Evolutionary conservation across 2,888 invertebrate genomes (phyloP).

Genomic region (Agriopis leucophaearia): DNA sequence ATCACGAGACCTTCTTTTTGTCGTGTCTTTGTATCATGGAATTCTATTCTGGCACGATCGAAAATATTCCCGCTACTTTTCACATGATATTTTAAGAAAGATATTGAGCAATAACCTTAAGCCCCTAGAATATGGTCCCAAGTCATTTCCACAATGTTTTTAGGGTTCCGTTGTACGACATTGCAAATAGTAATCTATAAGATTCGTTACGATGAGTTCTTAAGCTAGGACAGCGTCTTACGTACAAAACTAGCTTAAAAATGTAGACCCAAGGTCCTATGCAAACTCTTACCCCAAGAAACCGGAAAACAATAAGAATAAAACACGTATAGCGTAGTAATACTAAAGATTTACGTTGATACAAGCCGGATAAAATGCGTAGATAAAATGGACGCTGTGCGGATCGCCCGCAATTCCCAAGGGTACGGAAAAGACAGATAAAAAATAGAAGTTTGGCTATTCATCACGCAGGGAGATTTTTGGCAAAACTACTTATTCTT

Average conservation of each 20-base stretch:
- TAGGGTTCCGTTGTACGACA: too few species aligned
- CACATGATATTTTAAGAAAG: too few species aligned
- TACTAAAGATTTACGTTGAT: conserved; percentile 45
- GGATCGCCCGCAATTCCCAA: conserved; percentile 35
- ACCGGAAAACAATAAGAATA: conserved; percentile 36
- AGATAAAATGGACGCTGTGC: conserved; percentile 36
- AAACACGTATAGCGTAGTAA: conserved; percentile 30
- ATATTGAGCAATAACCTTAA: too few species aligned
- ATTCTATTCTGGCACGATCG: too few species aligned
- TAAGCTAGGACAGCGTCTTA: background rate
- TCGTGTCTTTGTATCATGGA: too few species aligned
- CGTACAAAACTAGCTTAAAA: background rate
- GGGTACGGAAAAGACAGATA: conserved; percentile 47
- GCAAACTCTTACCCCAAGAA: conserved; percentile 13
- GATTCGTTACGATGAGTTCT: background rate
- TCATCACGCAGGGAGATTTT: conserved; percentile 51
- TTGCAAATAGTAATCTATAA: too few species aligned
- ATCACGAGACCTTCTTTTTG: too few species aligned
- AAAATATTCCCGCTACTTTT: too few species aligned
- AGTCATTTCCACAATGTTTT: too few species aligned
- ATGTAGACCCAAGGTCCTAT: conserved; percentile 9
- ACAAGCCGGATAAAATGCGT: conserved; percentile 35
- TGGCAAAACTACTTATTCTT: conserved; percentile 50
- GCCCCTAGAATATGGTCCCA: too few species aligned
- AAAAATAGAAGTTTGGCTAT: conserved; percentile 50